Conservation (phyloP, 2,888 invertebrate species). For the Achlya flavicornis region DNA sequence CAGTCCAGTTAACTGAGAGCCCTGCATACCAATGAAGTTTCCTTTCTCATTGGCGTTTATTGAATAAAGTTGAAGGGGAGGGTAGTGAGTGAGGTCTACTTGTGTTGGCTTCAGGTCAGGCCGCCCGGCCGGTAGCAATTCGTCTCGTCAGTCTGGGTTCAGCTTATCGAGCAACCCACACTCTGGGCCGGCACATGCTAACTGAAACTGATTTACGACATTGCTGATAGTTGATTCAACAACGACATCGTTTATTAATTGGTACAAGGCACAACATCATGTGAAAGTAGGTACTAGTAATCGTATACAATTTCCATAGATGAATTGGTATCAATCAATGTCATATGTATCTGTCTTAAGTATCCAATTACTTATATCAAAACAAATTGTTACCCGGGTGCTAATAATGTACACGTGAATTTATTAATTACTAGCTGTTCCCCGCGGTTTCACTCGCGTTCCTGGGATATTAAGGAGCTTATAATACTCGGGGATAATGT, state of each 20-base stretch:
- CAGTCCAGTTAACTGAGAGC: constrained; percentile 35
- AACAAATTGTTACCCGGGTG: neutral
- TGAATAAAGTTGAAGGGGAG: constrained; percentile 28
- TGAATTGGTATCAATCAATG: neutral
- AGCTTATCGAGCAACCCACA: constrained; percentile 74
- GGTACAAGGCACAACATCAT: constrained; percentile 47
- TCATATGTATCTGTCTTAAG: neutral
- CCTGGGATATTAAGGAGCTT: too few species aligned
- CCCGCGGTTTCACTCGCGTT: too few species aligned
- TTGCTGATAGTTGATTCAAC: constrained; percentile 64
- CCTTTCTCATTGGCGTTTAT: constrained; percentile 30
- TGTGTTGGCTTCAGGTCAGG: constrained; percentile 38
- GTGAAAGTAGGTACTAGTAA: constrained; percentile 27
- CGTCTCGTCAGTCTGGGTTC: constrained; percentile 63
- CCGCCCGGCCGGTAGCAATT: constrained; percentile 54
- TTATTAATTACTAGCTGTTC: too few species aligned
- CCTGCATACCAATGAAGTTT: constrained; percentile 28
- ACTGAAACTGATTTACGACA: constrained; percentile 77
- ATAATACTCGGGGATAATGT: too few species aligned
- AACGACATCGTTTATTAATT: constrained; percentile 59
- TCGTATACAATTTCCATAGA: constrained; percentile 1
- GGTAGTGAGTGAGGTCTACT: constrained; percentile 41
- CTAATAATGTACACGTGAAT: too few species aligned
- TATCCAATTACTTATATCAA: too few species aligned
- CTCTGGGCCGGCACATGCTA: constrained; percentile 61